Evolutionary conservation across 2,113 vertebrate genomes (phyloP).

Genomic region (Larimichthys crocea): DNA sequence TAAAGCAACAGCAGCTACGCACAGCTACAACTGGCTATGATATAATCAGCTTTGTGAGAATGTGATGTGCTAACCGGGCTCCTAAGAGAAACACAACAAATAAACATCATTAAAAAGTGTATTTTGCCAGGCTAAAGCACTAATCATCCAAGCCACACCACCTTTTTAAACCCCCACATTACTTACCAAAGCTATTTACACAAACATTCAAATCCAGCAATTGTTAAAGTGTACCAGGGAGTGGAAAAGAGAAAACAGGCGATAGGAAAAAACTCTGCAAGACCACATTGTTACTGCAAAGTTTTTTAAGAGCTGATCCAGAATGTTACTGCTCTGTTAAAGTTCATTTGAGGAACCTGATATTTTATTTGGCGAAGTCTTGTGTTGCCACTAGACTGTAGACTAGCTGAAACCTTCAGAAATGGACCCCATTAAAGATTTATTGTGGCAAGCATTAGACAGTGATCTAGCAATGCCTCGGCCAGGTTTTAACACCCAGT

Average conservation of each 20-base stretch:
- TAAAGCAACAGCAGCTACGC: neutral
- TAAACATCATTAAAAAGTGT: conserved; percentile 65
- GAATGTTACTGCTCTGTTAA: conserved; percentile 75
- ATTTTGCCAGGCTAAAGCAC: conserved; percentile 49
- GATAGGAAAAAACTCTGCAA: conserved; percentile 48
- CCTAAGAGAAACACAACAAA: conserved; percentile 24
- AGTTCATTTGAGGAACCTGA: conserved; percentile 81
- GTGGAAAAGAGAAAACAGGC: conserved; percentile 64
- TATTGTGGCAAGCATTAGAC: conserved; percentile 45
- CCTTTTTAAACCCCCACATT: conserved; percentile 51
- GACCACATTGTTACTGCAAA: conserved; percentile 68
- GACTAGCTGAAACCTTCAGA: conserved; percentile 61
- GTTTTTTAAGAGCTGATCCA: conserved; percentile 71
- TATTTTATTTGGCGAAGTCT: conserved; percentile 77
- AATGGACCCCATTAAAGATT: conserved; percentile 66
- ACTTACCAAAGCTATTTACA: conserved; percentile 71
- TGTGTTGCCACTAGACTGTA: conserved; percentile 67
- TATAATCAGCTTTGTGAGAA: conserved; percentile 21
- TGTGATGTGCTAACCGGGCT: conserved; percentile 17
- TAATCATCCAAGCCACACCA: conserved; percentile 58
- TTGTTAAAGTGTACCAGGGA: conserved; percentile 62
- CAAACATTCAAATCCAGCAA: conserved; percentile 69
- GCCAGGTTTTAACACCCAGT: conserved; percentile 19
- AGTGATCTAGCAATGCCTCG: conserved; percentile 34
- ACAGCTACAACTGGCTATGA: conserved; percentile 4